Percentiles rank a stretch among this genome's conserved stretches.
Evolutionary conservation across 2,797 vertebrate species (phyloP).

Genomic region (Emydoidea blandingii): DNA sequence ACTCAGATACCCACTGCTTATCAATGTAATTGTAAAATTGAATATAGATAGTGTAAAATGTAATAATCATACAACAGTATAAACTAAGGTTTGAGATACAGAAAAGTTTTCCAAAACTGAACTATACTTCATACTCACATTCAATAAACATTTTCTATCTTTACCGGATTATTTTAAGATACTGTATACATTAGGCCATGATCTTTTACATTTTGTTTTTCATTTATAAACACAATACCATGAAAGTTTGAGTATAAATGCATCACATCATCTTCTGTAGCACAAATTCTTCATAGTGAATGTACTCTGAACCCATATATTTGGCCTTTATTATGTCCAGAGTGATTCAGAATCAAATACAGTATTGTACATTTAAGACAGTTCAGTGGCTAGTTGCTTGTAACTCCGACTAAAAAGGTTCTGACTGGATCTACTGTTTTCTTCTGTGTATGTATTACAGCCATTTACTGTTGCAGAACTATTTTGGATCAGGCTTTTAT

Average conservation of each 20-base stretch:
- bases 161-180: slow-evolving; percentile 48
- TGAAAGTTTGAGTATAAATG: slow-evolving; percentile 29
- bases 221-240: slow-evolving; percentile 70
- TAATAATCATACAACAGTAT: too few species aligned
- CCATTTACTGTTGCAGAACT: slow-evolving; percentile 61
- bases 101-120: slow-evolving; percentile 66
- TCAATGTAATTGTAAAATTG: slow-evolving; percentile 66
- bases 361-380: slow-evolving; percentile 37
- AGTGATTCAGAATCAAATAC: slow-evolving; percentile 55
- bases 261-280: slow-evolving; percentile 48
- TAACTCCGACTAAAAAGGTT: slow-evolving; percentile 54
- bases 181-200: slow-evolving; percentile 49
- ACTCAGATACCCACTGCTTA: slow-evolving; percentile 61
- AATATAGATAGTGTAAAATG: slow-evolving; percentile 57
- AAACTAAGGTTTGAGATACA: slow-evolving; percentile 63
- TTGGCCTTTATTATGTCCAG: slow-evolving; percentile 58
- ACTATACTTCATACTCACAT: slow-evolving; percentile 61
- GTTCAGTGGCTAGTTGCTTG: slow-evolving; percentile 60
- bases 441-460: slow-evolving; percentile 24
- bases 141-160: slow-evolving; percentile 62
- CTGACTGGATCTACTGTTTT: slow-evolving; percentile 60
- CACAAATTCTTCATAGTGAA: slow-evolving; percentile 52
- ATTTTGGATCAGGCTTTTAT: slow-evolving; percentile 66
- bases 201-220: slow-evolving; percentile 58
- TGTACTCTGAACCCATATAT: slow-evolving; percentile 44